A percentile compares a stretch with the other conserved stretches of the same genome.
Evolutionary conservation across 2,888 invertebrate genomes (phyloP).

Genomic region (Eretmocerus hayati): DNA sequence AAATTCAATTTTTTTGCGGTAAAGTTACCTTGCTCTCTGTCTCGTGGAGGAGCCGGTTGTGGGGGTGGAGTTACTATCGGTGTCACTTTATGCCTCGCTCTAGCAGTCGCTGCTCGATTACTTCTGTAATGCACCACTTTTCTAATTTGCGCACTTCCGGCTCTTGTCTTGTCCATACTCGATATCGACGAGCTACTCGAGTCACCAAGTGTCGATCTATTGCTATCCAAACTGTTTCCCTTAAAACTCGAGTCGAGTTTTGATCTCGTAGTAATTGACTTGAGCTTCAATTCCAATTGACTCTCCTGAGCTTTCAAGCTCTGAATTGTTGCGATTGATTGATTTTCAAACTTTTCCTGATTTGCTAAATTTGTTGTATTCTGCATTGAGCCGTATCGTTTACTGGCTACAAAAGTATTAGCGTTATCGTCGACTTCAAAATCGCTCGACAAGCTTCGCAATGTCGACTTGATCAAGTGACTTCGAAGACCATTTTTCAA

Average conservation of each 20-base stretch:
- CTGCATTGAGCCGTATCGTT: background rate
- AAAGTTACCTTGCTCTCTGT: constrained; percentile 61
- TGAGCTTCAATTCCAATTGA: constrained; percentile 12
- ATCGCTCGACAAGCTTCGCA: constrained; percentile 15
- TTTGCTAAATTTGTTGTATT: too few species aligned
- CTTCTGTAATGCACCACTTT: constrained; percentile 48
- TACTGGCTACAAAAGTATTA: background rate
- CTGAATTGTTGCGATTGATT: too few species aligned
- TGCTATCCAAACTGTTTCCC: constrained; percentile 37
- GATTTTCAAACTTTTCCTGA: too few species aligned
- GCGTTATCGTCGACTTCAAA: constrained; percentile 13
- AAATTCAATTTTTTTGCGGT: too few species aligned
- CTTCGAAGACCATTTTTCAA: constrained; percentile 33
- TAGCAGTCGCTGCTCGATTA: constrained; percentile 59
- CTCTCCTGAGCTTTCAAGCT: constrained; percentile 1
- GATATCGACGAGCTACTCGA: constrained; percentile 34
- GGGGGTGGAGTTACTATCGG: constrained; percentile 49
- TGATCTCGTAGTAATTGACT: constrained; percentile 14
- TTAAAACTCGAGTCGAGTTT: constrained; percentile 27
- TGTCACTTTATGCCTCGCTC: constrained; percentile 54
- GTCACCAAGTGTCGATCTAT: constrained; percentile 36
- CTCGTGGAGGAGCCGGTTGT: constrained; percentile 53
- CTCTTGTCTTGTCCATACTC: constrained; percentile 32
- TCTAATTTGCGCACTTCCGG: constrained; percentile 33
- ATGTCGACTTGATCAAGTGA: constrained; percentile 29